Evolutionary conservation across 2,113 vertebrate species (phyloP).

Genomic region (Bubo blakistoni): DNA sequence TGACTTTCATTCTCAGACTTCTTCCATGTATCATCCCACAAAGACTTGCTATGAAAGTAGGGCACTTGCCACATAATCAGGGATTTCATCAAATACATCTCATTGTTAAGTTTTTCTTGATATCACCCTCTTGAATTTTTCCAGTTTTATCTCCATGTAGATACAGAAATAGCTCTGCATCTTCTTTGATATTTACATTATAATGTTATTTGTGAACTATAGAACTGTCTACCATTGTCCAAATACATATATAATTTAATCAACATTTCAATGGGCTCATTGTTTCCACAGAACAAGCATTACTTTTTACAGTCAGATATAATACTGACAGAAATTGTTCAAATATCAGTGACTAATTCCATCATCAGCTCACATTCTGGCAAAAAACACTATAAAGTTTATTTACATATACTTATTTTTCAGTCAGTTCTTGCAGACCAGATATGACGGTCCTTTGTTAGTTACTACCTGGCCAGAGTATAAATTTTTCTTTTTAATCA

Average conservation of each 20-base stretch:
- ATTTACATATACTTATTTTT: neutral
- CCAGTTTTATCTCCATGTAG: neutral
- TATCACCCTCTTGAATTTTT: neutral
- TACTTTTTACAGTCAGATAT: neutral
- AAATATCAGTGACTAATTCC: neutral
- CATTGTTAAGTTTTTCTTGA: neutral
- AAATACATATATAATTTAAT: neutral
- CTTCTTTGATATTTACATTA: neutral
- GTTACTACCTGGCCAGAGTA: neutral
- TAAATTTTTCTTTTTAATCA: neutral
- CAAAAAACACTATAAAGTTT: neutral
- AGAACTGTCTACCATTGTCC: neutral
- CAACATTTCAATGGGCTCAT: neutral
- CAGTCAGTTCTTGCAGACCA: neutral
- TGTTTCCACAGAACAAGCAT: neutral
- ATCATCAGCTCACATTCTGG: neutral
- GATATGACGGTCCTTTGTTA: neutral
- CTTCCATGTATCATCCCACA: neutral
- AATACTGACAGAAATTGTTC: neutral
- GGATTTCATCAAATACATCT: neutral
- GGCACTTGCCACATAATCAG: neutral
- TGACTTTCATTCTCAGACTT: neutral
- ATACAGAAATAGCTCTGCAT: neutral
- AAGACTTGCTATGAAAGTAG: neutral
- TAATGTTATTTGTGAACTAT: neutral